phyloP scores from a whole-genome alignment of 1,140 invertebrate genomes.

The Helicoverpa zea region DNA sequence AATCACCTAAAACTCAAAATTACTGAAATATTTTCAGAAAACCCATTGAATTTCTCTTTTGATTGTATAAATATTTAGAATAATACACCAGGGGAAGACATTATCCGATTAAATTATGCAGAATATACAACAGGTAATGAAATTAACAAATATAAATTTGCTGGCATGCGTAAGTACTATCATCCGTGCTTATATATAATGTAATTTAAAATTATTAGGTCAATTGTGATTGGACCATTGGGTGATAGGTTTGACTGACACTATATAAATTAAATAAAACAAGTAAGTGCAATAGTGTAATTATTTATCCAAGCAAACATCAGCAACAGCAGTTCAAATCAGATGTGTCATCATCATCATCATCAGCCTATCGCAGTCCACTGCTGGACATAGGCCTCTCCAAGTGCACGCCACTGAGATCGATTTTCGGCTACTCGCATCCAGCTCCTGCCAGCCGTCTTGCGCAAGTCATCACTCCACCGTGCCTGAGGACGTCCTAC shows the following conservation, averaged over 20 bases:
- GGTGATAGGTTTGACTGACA: slow-evolving; percentile 35
- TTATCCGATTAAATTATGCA: not conserved
- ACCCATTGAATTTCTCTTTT: not conserved
- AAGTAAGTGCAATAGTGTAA: slow-evolving; percentile 11
- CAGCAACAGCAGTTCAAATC: not conserved
- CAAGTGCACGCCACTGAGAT: too few relatives aligned
- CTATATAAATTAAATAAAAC: slow-evolving; percentile 1
- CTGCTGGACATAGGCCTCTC: too few relatives aligned
- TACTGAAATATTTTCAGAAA: not conserved
- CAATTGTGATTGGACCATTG: slow-evolving; percentile 31
- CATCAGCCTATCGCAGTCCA: too few relatives aligned
- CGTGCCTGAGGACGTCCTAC: too few relatives aligned
- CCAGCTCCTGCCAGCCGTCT: too few relatives aligned
- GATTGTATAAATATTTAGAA: not conserved
- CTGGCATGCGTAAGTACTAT: not conserved
- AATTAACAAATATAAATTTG: slow-evolving; percentile 12
- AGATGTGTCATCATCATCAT: too few relatives aligned
- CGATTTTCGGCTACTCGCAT: too few relatives aligned
- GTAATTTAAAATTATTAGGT: not conserved
- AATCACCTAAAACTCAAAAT: not conserved
- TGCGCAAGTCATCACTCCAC: too few relatives aligned
- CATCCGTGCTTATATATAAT: slow-evolving; percentile 16
- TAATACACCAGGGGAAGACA: not conserved
- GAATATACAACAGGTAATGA: slow-evolving; percentile 6
- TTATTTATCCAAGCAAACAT: not conserved